Conservation (phyloP, 2,797 vertebrate genomes). For the Cryptoblepharus egeriae region DNA sequence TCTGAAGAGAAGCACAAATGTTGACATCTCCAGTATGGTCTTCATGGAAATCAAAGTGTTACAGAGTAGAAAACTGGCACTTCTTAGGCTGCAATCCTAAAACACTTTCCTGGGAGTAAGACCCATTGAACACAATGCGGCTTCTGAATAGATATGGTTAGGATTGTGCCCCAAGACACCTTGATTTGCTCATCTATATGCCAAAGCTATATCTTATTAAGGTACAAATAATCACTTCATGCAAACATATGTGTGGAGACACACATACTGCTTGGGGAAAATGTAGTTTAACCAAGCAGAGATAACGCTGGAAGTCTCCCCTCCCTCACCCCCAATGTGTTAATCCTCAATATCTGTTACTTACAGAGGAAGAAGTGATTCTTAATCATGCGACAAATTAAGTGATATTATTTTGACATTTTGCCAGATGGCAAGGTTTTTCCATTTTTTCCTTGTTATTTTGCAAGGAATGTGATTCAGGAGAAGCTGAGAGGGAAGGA, state of each 20-base stretch:
- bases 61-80: background rate
- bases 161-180: too few species aligned
- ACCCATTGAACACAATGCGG: too few species aligned
- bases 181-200: background rate
- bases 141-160: too few species aligned
- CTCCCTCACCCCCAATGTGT: constrained; percentile 42
- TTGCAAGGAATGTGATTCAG: constrained; percentile 55
- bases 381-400: constrained; percentile 80
- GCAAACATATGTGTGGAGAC: background rate
- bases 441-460: constrained; percentile 59
- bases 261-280: background rate
- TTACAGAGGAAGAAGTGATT: constrained; percentile 73
- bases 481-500: constrained; percentile 56
- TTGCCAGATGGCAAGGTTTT: constrained; percentile 79
- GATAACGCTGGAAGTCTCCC: background rate
- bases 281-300: background rate
- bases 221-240: background rate
- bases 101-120: too few species aligned
- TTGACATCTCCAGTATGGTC: background rate
- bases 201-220: background rate
- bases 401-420: constrained; percentile 78
- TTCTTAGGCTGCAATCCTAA: too few species aligned
- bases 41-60: background rate
- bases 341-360: constrained; percentile 51
- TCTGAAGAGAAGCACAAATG: background rate